Conservation (phyloP, 2,888 invertebrate species). For the Papilio gigon region DNA sequence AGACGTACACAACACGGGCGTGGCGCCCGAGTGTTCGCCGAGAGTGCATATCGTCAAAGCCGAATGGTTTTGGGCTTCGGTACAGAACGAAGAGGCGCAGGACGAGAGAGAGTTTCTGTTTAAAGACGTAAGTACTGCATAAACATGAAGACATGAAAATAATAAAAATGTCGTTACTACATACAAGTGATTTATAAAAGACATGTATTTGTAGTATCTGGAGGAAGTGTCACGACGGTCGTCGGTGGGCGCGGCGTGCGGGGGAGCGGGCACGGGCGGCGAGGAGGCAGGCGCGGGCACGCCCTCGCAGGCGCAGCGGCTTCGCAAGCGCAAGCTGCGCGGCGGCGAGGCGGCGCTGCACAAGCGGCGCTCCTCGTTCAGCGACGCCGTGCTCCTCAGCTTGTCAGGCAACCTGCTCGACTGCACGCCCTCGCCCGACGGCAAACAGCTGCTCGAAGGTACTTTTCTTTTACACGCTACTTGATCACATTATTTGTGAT, state of each 20-base stretch:
- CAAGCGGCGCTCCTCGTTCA: conserved; percentile 93
- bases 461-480: neutral
- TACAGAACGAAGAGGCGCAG: conserved; percentile 96
- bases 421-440: conserved; percentile 92
- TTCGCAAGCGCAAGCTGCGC: conserved; percentile 91
- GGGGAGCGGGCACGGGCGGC: conserved; percentile 46
- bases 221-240: conserved; percentile 78
- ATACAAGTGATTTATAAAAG: neutral
- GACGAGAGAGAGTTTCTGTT: conserved; percentile 95
- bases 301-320: conserved; percentile 74
- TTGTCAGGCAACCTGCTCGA: conserved; percentile 95
- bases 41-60: conserved; percentile 91
- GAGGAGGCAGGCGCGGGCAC: conserved; percentile 55
- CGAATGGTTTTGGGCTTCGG: conserved; percentile 99
- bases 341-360: conserved; percentile 82
- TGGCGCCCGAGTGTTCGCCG: conserved; percentile 87
- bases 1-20: conserved; percentile 88
- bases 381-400: conserved; percentile 92
- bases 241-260: conserved; percentile 66
- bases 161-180: neutral
- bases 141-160: neutral
- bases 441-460: conserved; percentile 82
- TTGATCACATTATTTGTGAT: neutral
- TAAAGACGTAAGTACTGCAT: conserved; percentile 87
- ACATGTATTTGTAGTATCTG: conserved; percentile 63